Evolutionary conservation across 2,113 vertebrate genomes (phyloP).

Genomic region (Bagarius yarrelli): DNA sequence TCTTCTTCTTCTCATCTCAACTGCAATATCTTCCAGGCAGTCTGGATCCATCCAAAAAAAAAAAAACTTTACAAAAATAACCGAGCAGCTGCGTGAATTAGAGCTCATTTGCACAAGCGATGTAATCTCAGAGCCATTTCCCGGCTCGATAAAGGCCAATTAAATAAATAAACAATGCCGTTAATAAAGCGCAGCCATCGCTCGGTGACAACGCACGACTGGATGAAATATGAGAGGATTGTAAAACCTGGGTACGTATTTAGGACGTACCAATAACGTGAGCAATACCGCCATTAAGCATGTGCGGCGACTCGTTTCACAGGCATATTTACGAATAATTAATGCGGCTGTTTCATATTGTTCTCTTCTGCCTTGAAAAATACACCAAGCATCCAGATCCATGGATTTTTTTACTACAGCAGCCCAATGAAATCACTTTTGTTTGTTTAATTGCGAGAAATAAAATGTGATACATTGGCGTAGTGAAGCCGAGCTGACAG

Average conservation of each 20-base stretch:
- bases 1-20: not conserved
- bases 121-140: slow-evolving; percentile 34
- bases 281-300: slow-evolving; percentile 18
- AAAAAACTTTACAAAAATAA: not conserved
- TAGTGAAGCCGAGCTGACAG: slow-evolving; percentile 54
- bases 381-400: not conserved
- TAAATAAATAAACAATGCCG: slow-evolving; percentile 42
- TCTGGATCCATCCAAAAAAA: not conserved
- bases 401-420: slow-evolving; percentile 45
- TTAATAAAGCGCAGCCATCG: slow-evolving; percentile 28
- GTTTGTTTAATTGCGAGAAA: slow-evolving; percentile 51
- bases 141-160: slow-evolving; percentile 34
- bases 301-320: slow-evolving; percentile 39
- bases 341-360: slow-evolving; percentile 41
- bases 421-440: slow-evolving; percentile 55
- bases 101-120: slow-evolving; percentile 30
- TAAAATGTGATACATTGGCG: slow-evolving; percentile 54
- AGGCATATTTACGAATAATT: slow-evolving; percentile 37
- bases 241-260: not conserved
- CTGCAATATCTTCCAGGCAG: not conserved
- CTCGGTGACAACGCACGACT: slow-evolving; percentile 2
- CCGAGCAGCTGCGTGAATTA: slow-evolving; percentile 29
- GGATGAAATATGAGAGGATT: slow-evolving; percentile 14
- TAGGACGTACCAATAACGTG: slow-evolving; percentile 11
- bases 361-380: slow-evolving; percentile 32